Percentiles rank a stretch among this genome's conserved stretches.
Conservation (phyloP, 2,113 vertebrate genomes). For the Phalacrocorax carbo region DNA sequence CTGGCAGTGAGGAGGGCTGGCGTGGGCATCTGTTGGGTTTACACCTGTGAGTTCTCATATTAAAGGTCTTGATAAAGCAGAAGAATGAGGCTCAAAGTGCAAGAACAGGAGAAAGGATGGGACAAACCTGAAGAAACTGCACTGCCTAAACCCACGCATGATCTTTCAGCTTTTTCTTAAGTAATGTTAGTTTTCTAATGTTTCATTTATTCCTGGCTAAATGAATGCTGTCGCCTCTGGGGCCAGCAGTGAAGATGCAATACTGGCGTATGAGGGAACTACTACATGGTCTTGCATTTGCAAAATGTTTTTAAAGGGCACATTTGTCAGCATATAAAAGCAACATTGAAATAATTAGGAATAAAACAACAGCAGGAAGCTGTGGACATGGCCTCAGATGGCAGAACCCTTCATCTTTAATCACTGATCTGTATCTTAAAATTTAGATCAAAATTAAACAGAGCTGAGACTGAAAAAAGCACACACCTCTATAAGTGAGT, state of each 20-base stretch:
- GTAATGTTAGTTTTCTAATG: background rate
- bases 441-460: background rate
- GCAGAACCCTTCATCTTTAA: background rate
- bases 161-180: background rate
- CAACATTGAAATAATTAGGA: background rate
- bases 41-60: fast-evolving
- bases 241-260: fast-evolving
- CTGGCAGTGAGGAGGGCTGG: background rate
- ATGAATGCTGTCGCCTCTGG: fast-evolving
- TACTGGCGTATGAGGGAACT: background rate
- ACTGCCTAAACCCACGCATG: background rate
- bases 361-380: background rate
- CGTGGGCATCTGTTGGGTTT: fast-evolving
- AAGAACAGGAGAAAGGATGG: background rate
- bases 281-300: background rate
- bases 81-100: background rate
- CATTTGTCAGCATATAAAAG: background rate
- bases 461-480: background rate
- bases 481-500: too few relatives aligned
- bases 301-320: background rate
- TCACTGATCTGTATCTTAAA: background rate
- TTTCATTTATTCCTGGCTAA: background rate
- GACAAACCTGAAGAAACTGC: background rate
- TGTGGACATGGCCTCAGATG: background rate
- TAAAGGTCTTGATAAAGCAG: background rate